These are phyloP conservation scores for Campodea augens DNA, from an alignment of 1,140 invertebrate genomes.

Conservation along the genomic window DNA sequence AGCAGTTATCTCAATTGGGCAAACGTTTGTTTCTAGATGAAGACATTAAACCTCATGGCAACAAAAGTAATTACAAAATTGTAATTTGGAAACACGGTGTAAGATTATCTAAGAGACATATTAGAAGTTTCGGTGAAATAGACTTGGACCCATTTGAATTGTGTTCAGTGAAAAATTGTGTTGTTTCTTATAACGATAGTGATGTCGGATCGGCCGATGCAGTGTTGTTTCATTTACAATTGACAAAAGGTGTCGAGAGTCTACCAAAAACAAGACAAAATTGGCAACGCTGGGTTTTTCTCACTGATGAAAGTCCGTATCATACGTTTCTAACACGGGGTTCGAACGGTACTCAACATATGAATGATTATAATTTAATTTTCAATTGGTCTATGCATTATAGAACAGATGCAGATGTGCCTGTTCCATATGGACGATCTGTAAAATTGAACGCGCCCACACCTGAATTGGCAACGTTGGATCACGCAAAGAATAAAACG, in stretches of 20 bases:
- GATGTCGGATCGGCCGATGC: constrained; percentile 28
- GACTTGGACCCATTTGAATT: constrained; percentile 29
- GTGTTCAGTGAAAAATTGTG: constrained; percentile 34
- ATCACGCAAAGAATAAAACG: constrained; percentile 4
- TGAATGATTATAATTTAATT: constrained; percentile 30
- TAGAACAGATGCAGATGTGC: constrained; percentile 42
- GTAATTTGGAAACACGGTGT: constrained; percentile 24
- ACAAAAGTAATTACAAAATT: constrained; percentile 19
- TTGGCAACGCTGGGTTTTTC: constrained; percentile 36
- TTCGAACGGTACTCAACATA: constrained; percentile 14
- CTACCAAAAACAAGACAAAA: constrained; percentile 20
- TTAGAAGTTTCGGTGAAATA: constrained; percentile 17
- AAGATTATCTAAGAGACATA: constrained; percentile 23
- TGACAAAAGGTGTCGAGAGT: constrained; percentile 20
- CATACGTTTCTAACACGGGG: constrained; percentile 27
- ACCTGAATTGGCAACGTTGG: too few relatives aligned
- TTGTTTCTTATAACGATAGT: constrained; percentile 26
- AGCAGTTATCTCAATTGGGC: not conserved
- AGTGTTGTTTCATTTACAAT: constrained; percentile 35
- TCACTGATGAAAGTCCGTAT: constrained; percentile 36
- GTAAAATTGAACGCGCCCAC: too few relatives aligned
- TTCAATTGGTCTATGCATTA: constrained; percentile 67
- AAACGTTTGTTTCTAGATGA: not conserved
- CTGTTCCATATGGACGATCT: constrained; percentile 39
- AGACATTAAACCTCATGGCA: not conserved